These are phyloP conservation scores for Acanthiza pusilla DNA, from an alignment of 2,797 vertebrate genomes.

Conservation along the genomic window DNA sequence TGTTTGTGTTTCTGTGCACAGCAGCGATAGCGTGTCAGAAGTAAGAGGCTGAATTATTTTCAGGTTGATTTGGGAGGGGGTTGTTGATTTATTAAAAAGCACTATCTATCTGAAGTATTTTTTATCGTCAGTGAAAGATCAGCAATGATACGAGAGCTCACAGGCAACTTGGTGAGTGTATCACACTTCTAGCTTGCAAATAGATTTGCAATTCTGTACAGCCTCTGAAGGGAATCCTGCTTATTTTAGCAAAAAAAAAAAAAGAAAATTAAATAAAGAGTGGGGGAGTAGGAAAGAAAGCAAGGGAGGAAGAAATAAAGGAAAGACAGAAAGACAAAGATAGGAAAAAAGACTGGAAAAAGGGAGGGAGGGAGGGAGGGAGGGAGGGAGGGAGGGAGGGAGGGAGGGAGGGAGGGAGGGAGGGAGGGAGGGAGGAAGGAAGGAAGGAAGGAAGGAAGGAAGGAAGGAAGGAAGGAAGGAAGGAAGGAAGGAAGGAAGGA, in stretches of 20 bases:
- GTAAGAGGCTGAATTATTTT: not conserved
- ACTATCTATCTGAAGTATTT: not conserved
- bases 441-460: too few species aligned
- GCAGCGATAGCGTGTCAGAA: not conserved
- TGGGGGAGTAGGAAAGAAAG: not conserved
- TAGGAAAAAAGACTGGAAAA: too few species aligned
- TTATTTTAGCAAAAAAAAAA: not conserved
- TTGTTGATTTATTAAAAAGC: not conserved
- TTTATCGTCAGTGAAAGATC: not conserved
- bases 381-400: too few species aligned
- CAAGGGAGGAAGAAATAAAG: not conserved
- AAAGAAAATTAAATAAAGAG: accelerated
- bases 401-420: too few species aligned
- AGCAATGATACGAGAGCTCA: not conserved
- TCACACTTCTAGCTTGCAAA: not conserved
- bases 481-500: too few species aligned
- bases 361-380: too few species aligned
- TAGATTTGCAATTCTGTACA: not conserved
- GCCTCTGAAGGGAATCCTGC: not conserved
- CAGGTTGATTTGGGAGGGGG: not conserved
- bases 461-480: too few species aligned
- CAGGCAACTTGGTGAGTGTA: not conserved
- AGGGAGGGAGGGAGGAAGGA: too few species aligned
- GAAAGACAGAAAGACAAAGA: accelerated
- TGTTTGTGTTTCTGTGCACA: not conserved